Evolutionary conservation across 2,888 invertebrate genomes (phyloP).

Genomic region (Limenitis arthemis): DNA sequence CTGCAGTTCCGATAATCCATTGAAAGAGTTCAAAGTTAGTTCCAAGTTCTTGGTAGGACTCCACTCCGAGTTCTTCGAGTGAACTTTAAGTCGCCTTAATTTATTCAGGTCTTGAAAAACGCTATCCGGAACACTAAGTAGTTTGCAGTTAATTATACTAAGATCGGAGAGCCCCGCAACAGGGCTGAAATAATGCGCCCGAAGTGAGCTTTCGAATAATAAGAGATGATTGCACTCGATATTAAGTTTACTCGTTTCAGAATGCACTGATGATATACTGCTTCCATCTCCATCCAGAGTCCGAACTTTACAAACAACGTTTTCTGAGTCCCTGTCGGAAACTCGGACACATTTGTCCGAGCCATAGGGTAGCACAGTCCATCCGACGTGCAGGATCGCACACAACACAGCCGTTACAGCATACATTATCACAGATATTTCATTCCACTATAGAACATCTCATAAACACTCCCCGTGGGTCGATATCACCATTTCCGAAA

Average conservation of each 20-base stretch:
- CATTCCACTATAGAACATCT: constrained; percentile 67
- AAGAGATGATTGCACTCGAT: constrained; percentile 85
- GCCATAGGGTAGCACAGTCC: constrained; percentile 68
- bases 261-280: constrained; percentile 72
- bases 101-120: constrained; percentile 86
- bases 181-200: constrained; percentile 79
- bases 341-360: constrained; percentile 63
- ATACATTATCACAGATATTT: constrained; percentile 70
- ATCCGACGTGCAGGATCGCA: constrained; percentile 69
- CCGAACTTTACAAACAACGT: constrained; percentile 78
- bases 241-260: constrained; percentile 81
- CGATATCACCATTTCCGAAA: constrained; percentile 73
- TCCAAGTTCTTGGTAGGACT: constrained; percentile 82
- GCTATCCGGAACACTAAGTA: constrained; percentile 81
- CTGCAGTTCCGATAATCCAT: constrained; percentile 85
- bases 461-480: constrained; percentile 71
- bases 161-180: constrained; percentile 83
- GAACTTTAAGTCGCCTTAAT: constrained; percentile 82
- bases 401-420: constrained; percentile 58
- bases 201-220: constrained; percentile 83
- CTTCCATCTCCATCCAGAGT: constrained; percentile 79
- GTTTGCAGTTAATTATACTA: constrained; percentile 83
- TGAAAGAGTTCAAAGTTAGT: constrained; percentile 78
- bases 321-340: constrained; percentile 59
- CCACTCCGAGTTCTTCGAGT: constrained; percentile 88